Evolutionary conservation across 1,140 invertebrate genomes (phyloP).

Genomic region (Aphelinus certus): DNA sequence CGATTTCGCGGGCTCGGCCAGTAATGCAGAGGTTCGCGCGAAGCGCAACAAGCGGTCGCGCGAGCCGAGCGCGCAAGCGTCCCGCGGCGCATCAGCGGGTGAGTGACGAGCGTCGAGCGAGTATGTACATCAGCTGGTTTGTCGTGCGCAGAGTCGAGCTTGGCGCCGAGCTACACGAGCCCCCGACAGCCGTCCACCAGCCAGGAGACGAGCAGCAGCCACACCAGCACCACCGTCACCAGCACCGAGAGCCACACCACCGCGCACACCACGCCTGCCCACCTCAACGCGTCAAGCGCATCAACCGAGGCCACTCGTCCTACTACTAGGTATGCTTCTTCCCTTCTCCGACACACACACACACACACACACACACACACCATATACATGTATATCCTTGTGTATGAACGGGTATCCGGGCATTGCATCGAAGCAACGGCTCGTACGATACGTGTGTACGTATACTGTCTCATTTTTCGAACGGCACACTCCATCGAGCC

Average conservation of each 20-base stretch:
- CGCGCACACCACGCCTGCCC: constrained; percentile 49
- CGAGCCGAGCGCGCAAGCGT: neutral
- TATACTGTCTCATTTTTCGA: too few relatives aligned
- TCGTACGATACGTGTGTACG: too few relatives aligned
- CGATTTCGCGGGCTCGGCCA: neutral
- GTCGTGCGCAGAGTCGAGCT: constrained; percentile 56
- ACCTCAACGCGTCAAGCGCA: constrained; percentile 57
- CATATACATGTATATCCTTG: too few relatives aligned
- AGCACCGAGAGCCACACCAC: neutral
- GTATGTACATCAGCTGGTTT: neutral
- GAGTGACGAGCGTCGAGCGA: too few relatives aligned
- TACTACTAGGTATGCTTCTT: too few relatives aligned
- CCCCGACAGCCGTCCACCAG: constrained; percentile 57
- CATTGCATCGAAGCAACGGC: too few relatives aligned
- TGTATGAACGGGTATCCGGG: too few relatives aligned
- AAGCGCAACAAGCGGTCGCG: constrained; percentile 3
- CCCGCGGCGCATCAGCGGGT: too few relatives aligned
- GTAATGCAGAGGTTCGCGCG: constrained; percentile 9
- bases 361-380: too few relatives aligned
- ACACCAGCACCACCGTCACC: constrained; percentile 44
- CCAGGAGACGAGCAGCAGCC: constrained; percentile 45
- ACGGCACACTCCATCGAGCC: too few relatives aligned
- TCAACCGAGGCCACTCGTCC: too few relatives aligned
- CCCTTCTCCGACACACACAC: too few relatives aligned
- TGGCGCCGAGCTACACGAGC: constrained; percentile 57